These are phyloP conservation scores for Otis tarda DNA, from an alignment of 2,113 vertebrate genomes.

Conservation along the genomic window DNA sequence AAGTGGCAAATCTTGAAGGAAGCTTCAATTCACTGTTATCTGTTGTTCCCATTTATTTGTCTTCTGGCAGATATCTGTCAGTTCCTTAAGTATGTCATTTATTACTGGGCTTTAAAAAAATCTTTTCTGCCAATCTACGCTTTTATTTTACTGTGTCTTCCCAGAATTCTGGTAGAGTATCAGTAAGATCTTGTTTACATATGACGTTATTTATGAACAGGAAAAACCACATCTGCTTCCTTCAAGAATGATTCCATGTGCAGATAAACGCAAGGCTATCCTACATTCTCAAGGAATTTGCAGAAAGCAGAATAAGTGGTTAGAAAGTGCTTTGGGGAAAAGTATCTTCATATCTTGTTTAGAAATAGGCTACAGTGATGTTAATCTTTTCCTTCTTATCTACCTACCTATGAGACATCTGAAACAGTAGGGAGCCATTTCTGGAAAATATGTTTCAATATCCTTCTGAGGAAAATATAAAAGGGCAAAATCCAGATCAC, in stretches of 20 bases:
- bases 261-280: background rate
- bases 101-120: constrained; percentile 9
- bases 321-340: background rate
- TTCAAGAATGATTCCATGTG: background rate
- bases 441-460: background rate
- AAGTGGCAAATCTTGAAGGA: background rate
- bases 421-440: background rate
- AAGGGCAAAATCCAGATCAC: background rate
- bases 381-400: background rate
- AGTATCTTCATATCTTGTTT: background rate
- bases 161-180: background rate
- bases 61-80: background rate
- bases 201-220: background rate
- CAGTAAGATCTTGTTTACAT: background rate
- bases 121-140: background rate
- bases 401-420: background rate
- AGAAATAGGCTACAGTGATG: background rate
- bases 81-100: background rate
- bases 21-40: background rate
- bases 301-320: background rate
- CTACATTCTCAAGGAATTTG: background rate
- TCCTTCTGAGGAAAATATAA: background rate
- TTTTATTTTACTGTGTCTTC: background rate
- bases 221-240: background rate
- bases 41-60: background rate